Percentiles rank a stretch among this genome's conserved stretches.
These are phyloP conservation scores for Leptopilina boulardi DNA, from an alignment of 1,140 invertebrate species.

Conservation along the genomic window DNA sequence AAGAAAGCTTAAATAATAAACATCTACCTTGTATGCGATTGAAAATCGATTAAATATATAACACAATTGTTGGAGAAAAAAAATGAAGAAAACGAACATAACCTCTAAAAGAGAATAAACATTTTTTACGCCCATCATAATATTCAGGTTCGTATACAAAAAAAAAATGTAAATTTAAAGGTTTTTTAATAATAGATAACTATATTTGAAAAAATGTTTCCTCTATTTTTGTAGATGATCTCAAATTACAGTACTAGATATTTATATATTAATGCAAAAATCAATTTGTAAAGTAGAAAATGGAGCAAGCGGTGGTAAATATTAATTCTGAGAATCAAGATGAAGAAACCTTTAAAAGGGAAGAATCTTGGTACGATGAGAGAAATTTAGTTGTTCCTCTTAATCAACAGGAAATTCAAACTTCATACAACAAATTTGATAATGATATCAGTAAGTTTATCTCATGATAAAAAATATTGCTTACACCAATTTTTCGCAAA, in stretches of 20 bases:
- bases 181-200: too few relatives aligned
- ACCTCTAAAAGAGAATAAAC: not conserved
- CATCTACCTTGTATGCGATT: not conserved
- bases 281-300: not conserved
- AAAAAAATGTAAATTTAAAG: too few relatives aligned
- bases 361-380: constrained; percentile 16
- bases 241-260: too few relatives aligned
- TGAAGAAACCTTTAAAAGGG: not conserved
- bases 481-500: too few relatives aligned
- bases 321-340: not conserved
- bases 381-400: not conserved
- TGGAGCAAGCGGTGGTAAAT: not conserved
- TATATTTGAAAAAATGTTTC: too few relatives aligned
- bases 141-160: too few relatives aligned
- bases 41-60: not conserved
- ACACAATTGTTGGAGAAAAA: not conserved
- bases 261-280: not conserved
- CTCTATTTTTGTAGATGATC: too few relatives aligned
- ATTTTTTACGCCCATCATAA: too few relatives aligned
- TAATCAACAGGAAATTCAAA: constrained; percentile 10
- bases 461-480: too few relatives aligned
- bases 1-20: not conserved
- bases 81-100: not conserved
- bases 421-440: not conserved
- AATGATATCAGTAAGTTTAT: constrained; percentile 1